Conservation (phyloP, 2,113 vertebrate genomes). For the Cryptoleucopteryx plumbea region DNA sequence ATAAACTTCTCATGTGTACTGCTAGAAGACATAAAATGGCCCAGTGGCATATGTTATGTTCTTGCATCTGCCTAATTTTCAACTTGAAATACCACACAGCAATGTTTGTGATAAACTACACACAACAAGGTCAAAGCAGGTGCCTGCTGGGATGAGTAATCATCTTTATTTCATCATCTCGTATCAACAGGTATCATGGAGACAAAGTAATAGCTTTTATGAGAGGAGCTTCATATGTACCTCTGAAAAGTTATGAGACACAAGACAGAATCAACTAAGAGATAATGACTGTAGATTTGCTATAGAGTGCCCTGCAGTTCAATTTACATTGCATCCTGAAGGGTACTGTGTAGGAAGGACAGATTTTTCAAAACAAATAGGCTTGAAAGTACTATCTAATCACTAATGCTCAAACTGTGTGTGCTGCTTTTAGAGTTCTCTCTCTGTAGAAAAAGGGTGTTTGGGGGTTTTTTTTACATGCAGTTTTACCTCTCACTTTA, state of each 20-base stretch:
- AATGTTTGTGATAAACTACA: conserved; percentile 54
- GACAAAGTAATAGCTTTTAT: conserved; percentile 54
- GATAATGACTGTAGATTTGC: conserved; percentile 59
- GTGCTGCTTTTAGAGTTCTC: background rate
- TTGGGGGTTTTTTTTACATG: background rate
- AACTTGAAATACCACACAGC: conserved; percentile 37
- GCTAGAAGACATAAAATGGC: conserved; percentile 47
- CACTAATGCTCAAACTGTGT: conserved; percentile 38
- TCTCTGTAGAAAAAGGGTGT: background rate
- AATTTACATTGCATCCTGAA: conserved; percentile 63
- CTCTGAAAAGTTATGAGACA: conserved; percentile 54
- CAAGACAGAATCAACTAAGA: conserved; percentile 41
- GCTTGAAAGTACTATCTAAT: conserved; percentile 23
- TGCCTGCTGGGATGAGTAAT: conserved; percentile 58
- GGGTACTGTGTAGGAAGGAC: conserved; percentile 23
- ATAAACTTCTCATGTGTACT: conserved; percentile 35
- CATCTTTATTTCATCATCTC: conserved; percentile 57
- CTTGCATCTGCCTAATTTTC: conserved; percentile 59
- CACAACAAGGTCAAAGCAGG: conserved; percentile 54
- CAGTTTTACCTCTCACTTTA: background rate
- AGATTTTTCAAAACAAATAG: conserved; percentile 59
- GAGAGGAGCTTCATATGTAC: conserved; percentile 30
- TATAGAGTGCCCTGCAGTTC: conserved; percentile 19
- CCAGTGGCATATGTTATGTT: conserved; percentile 50
- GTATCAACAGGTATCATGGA: conserved; percentile 57